A percentile compares a stretch with the other conserved stretches of the same genome.
These are phyloP conservation scores for Lysiphlebus fabarum DNA, from an alignment of 1,140 invertebrate species.

Conservation along the genomic window DNA sequence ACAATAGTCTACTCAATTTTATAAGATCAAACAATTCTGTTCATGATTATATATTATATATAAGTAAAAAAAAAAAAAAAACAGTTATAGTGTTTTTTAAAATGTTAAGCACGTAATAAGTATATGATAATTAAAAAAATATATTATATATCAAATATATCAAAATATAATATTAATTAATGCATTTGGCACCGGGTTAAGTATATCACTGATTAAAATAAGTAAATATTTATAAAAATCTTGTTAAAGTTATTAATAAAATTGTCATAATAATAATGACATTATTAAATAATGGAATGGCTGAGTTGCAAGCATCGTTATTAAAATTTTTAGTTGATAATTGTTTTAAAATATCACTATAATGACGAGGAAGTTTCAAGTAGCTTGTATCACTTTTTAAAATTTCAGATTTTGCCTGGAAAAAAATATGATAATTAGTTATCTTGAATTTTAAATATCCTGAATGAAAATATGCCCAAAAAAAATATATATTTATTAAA, in stretches of 20 bases:
- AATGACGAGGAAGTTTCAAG: constrained; percentile 9
- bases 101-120: no score
- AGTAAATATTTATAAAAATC: no score
- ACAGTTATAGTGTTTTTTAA: no score
- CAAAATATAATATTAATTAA: background rate
- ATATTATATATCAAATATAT: no score
- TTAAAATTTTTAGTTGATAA: background rate
- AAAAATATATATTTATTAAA: no score
- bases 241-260: background rate
- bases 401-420: constrained; percentile 34
- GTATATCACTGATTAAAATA: background rate
- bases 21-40: background rate
- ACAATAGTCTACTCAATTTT: no score
- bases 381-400: constrained; percentile 22
- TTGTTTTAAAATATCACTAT: constrained; percentile 9
- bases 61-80: no score
- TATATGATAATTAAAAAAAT: no score
- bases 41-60: no score
- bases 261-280: background rate
- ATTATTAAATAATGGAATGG: background rate
- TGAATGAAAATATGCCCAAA: background rate
- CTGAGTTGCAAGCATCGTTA: background rate
- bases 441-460: background rate
- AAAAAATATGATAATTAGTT: constrained; percentile 23
- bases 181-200: background rate